Base-by-base conservation (phyloP, 37 sponge, comb jelly and placozoan genomes). In the Beroe forskalii region DNA sequence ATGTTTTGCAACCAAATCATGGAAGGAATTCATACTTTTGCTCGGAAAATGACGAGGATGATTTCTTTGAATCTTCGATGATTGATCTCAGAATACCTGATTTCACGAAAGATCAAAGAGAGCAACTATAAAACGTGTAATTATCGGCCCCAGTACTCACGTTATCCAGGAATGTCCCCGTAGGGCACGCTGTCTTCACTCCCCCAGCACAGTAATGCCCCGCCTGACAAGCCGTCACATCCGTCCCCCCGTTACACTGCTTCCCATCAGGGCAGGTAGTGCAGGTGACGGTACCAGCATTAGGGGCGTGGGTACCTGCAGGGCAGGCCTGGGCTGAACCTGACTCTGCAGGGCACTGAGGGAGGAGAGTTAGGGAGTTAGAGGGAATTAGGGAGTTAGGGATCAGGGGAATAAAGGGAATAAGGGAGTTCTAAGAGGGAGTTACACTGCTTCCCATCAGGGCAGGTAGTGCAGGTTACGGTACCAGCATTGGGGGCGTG, bases 91-190 rank as follows among this genome's bases (percentile, higher is more conserved):
- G n/a, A n/a, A n/a, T n/a, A n/a, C n/a, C n/a, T n/a, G n/a, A n/a
- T n/a, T n/a, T n/a, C n/a, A n/a, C n/a, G n/a, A n/a, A n/a, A n/a
- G n/a, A n/a, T n/a, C n/a, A n/a, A n/a, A n/a, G n/a, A n/a, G n/a
- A n/a, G n/a, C n/a, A n/a, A n/a, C n/a, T n/a, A n/a, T n/a, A n/a
- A n/a, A n/a, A n/a, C n/a, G n/a, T n/a, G n/a, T n/a, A n/a, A n/a
- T n/a, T n/a, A n/a, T n/a, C n/a, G n/a, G n/a, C n/a, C n/a, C n/a
- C n/a, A n/a, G n/a, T n/a, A 33, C 86, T 44, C 55, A 80, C 86
- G 55, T 80, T 44, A 27, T 41, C 86, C 0, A 80, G 86, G 86
- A 80, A 80, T 24, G 86, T 80, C 28, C 92, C 92, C 8, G 90
- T 62, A 30, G 90, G 90, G 41, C 90, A 90, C 12, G 67, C 40